A percentile compares a stretch with the other conserved stretches of the same genome.
phyloP scores from a whole-genome alignment of 2,113 vertebrate genomes.

The rat (Rattus norvegicus) region DNA sequence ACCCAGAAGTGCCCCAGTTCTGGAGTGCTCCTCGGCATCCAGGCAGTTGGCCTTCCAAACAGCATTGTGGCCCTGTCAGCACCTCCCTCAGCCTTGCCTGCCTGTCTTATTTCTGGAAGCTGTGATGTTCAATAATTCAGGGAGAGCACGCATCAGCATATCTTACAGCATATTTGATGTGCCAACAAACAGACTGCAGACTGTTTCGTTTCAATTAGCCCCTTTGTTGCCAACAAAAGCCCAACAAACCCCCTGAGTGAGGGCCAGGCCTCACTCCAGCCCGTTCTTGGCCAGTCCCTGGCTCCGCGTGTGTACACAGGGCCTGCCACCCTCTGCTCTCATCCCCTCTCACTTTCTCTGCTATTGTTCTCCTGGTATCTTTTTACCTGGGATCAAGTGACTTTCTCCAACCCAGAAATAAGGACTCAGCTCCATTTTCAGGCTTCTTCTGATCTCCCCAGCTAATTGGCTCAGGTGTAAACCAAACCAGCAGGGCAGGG shows the following conservation, averaged over 20 bases:
- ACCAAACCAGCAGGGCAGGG: constrained; percentile 91
- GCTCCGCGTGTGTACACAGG: constrained; percentile 70
- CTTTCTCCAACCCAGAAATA: constrained; percentile 84
- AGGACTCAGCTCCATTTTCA: constrained; percentile 88
- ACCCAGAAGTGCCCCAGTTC: fast-evolving
- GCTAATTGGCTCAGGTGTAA: constrained; percentile 99
- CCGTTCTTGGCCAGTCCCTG: constrained; percentile 75
- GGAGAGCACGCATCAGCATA: constrained; percentile 89
- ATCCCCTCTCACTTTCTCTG: constrained; percentile 81
- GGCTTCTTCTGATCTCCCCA: constrained; percentile 90
- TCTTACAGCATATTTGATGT: constrained; percentile 94
- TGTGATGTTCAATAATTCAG: constrained; percentile 93
- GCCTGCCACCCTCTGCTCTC: constrained; percentile 70
- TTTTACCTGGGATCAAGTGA: constrained; percentile 94
- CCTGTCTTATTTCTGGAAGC: constrained; percentile 82
- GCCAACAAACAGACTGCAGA: constrained; percentile 91
- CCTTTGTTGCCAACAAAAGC: constrained; percentile 93
- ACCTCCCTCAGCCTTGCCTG: constrained; percentile 17
- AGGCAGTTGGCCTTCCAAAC: not conserved
- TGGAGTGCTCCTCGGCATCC: not conserved
- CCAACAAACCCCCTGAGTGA: constrained; percentile 90
- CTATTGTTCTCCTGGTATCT: constrained; percentile 84
- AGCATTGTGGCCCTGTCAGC: not conserved
- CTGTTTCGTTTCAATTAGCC: constrained; percentile 94
- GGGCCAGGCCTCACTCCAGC: constrained; percentile 82